A percentile compares a stretch with the other conserved stretches of the same genome.
These are phyloP conservation scores for Eremobia ochroleuca DNA, from an alignment of 2,888 invertebrate genomes.

Conservation along the genomic window DNA sequence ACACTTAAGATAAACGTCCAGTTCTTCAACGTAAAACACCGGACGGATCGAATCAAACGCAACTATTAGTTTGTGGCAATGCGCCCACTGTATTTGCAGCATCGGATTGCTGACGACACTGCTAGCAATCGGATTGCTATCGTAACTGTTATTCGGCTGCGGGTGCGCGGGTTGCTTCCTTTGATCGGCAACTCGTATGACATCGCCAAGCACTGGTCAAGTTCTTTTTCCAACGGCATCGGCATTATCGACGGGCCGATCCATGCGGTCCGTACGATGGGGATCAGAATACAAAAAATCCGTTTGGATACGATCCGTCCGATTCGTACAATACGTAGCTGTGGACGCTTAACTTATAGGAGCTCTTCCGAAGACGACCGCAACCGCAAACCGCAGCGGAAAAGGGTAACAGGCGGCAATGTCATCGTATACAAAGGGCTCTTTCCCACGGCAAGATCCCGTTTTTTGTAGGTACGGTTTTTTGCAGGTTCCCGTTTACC, in stretches of 20 bases:
- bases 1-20: constrained; percentile 2
- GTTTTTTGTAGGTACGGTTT: no score
- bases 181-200: neutral
- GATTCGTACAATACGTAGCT: neutral
- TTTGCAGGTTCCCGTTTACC: no score
- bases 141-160: neutral
- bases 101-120: neutral
- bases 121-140: neutral
- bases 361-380: neutral
- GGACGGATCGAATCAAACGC: neutral
- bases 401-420: neutral
- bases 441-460: no score
- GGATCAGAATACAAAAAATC: neutral
- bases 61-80: neutral
- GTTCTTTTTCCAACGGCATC: neutral
- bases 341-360: neutral
- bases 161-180: neutral
- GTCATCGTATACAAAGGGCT: no score
- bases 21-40: neutral
- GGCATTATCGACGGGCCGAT: neutral
- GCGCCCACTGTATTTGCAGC: neutral
- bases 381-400: neutral
- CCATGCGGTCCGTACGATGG: neutral
- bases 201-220: neutral
- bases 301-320: neutral